Evolutionary conservation across 2,797 vertebrate genomes (phyloP), one percentile per base, ranked within the genome.

Genomic region (Coracias cyanogaster): DNA sequence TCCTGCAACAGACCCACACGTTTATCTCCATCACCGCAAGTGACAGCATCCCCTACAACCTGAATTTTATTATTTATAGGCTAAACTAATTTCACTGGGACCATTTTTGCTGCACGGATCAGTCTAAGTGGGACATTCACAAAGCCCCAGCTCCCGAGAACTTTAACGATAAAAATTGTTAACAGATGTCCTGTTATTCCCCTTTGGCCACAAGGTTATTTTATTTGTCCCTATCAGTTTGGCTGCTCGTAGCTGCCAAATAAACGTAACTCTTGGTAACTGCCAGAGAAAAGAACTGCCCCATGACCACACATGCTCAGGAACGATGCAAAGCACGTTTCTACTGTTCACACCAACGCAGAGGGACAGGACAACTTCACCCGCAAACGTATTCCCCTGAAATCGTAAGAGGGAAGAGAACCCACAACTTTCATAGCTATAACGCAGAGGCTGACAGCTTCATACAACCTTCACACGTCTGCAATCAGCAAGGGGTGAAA

Each of bases 41-140:
- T 29, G 69, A 66, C 5, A 94, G 57, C 64, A 78, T 25, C 31
- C 20, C 52, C 69, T n/a, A 1, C 29, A 35, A 67, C 31, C 45
- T n/a, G 46, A 64, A 90, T 19, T 55, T 52, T 31, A 74, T 64
- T 91, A 78, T 69, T 91, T 67, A 80, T 15, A 65, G 74, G 61
- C 67, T 94, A 80, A 94, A 77, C 71, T 87, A 46, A 85, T 91
- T 78, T 85, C 85, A 31, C 37, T 35, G 54, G 81, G 60, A 89
- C 52, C 67, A 33, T 19, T 77, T 90, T 73, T 65, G 65, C 70
- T 93, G 74, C 35, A 37, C 26, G 60, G 35, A 46, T 35, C 52
- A 77, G 31, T 20, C 37, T 61, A 43, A 72, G 55, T 19, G 45
- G 67, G 82, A 28, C 45, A 58, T 15, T 54, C 60, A 77, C 55